Conservation (phyloP, 2,888 invertebrate species). For the Acholoe squamosa region DNA sequence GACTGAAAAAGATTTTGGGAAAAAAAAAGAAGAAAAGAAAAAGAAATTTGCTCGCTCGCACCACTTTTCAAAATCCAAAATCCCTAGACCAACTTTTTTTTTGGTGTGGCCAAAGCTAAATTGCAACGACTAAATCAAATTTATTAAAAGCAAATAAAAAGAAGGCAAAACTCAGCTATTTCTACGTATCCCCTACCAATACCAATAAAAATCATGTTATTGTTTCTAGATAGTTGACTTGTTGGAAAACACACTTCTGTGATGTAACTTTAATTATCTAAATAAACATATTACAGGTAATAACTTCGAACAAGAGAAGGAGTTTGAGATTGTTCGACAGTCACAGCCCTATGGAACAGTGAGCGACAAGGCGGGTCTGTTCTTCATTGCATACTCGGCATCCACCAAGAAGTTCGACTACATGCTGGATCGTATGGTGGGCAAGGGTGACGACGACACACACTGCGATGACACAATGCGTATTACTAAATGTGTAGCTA, state of each 20-base stretch:
- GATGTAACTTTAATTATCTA: no score
- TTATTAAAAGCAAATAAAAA: no score
- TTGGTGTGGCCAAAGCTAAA: no score
- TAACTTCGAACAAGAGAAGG: constrained; percentile 77
- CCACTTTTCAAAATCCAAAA: no score
- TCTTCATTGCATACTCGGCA: constrained; percentile 82
- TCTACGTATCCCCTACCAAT: no score
- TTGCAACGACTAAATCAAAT: no score
- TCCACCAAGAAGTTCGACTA: constrained; percentile 80
- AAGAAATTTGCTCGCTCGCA: no score
- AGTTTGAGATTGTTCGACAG: constrained; percentile 82
- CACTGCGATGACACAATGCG: constrained; percentile 82
- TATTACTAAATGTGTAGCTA: constrained; percentile 78
- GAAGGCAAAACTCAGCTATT: no score
- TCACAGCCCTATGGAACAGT: constrained; percentile 82
- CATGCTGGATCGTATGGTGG: constrained; percentile 83
- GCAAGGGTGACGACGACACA: constrained; percentile 76
- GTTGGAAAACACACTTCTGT: neutral
- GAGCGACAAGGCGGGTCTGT: constrained; percentile 79
- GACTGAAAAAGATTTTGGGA: no score
- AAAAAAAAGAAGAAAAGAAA: no score
- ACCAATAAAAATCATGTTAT: no score
- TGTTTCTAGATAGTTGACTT: constrained; percentile 14
- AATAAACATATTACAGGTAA: constrained; percentile 73
- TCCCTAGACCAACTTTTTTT: no score